phyloP scores from a whole-genome alignment of 2,113 vertebrate genomes.

The Himantopus leucocephalus region DNA sequence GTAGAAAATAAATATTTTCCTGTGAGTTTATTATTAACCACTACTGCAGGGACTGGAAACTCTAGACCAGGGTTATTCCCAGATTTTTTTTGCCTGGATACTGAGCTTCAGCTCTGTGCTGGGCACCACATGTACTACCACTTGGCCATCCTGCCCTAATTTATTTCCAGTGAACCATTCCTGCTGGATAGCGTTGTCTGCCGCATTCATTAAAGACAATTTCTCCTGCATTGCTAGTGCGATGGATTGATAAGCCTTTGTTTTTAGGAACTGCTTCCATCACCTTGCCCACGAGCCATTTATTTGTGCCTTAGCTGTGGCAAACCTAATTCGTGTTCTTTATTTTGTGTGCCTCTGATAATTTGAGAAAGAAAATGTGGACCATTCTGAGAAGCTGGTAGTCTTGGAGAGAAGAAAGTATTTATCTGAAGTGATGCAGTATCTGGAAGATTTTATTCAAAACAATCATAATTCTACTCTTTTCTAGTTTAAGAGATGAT shows the following conservation, averaged over 20 bases:
- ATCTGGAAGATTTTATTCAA: neutral
- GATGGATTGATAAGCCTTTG: neutral
- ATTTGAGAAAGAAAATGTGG: neutral
- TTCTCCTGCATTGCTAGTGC: neutral
- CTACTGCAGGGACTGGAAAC: neutral
- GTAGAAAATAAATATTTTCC: conserved; percentile 1
- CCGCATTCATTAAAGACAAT: neutral
- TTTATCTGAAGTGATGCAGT: neutral
- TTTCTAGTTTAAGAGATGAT: neutral
- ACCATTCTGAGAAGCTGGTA: neutral
- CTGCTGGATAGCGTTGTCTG: neutral
- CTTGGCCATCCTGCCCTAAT: neutral
- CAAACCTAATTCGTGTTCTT: neutral
- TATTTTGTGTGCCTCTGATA: neutral
- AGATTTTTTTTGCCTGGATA: neutral
- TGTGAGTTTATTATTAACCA: neutral
- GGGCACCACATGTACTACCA: rapidly evolving
- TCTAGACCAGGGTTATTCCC: neutral
- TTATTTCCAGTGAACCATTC: neutral
- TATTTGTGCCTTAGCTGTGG: neutral
- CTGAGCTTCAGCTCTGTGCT: neutral
- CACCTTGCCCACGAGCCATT: neutral
- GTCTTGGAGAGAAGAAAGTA: neutral
- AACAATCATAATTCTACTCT: neutral
- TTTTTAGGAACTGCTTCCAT: neutral